Conservation (phyloP, 2,113 vertebrate genomes). For the Bombycilla garrulus region DNA sequence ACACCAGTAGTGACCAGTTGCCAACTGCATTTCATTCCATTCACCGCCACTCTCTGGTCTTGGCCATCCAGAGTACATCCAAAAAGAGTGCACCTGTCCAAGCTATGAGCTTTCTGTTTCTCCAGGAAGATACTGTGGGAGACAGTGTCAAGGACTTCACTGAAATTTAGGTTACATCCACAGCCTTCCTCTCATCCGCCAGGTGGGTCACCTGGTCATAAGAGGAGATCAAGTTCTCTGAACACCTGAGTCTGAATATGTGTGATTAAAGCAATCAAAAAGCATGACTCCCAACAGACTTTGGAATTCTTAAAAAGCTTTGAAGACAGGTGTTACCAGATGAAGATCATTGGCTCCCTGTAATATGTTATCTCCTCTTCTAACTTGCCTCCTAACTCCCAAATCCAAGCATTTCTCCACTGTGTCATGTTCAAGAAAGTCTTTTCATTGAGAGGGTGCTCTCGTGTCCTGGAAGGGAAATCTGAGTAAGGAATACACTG, state of each 20-base stretch:
- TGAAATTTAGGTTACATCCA: background rate
- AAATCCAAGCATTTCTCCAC: background rate
- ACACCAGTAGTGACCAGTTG: background rate
- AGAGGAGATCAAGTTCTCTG: background rate
- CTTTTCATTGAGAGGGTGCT: background rate
- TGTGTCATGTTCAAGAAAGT: background rate
- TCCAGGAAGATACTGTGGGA: background rate
- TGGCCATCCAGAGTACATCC: background rate
- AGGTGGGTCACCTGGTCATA: background rate
- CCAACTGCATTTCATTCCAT: background rate
- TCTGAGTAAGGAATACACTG: background rate
- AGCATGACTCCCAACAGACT: rapidly evolving
- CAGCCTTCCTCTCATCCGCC: background rate
- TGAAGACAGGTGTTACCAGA: background rate
- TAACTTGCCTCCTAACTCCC: background rate
- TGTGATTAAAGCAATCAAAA: background rate
- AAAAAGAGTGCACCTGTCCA: background rate
- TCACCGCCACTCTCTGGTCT: background rate
- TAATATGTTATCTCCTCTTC: background rate
- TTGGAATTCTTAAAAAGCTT: background rate
- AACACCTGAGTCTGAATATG: background rate
- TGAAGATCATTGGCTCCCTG: background rate
- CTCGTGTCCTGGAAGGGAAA: background rate
- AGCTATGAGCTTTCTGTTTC: background rate
- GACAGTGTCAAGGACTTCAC: background rate